These are phyloP conservation scores for Ptychoptera contaminata DNA, from an alignment of 2,888 invertebrate species.

Conservation along the genomic window DNA sequence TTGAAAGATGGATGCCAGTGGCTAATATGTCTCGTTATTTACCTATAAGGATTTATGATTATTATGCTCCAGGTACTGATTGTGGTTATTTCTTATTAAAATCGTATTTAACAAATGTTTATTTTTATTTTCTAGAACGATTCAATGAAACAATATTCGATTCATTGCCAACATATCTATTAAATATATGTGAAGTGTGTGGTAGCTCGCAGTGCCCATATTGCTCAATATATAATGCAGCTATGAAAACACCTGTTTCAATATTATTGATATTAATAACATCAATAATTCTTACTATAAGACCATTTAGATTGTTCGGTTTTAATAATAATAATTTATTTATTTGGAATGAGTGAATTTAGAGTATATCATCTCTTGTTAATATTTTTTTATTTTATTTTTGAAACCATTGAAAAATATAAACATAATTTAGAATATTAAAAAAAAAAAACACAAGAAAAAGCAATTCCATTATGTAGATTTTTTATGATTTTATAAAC, in stretches of 20 bases:
- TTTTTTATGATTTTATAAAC: too few relatives aligned
- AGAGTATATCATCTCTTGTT: too few relatives aligned
- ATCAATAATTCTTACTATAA: conserved; percentile 8
- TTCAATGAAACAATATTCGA: conserved; percentile 87
- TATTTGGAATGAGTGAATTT: too few relatives aligned
- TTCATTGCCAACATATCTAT: conserved; percentile 65
- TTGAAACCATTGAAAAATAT: too few relatives aligned
- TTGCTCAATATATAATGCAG: conserved; percentile 70
- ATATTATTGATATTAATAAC: conserved; percentile 10
- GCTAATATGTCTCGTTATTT: conserved; percentile 92
- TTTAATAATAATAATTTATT: neutral
- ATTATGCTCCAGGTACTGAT: conserved; percentile 77
- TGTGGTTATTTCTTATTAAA: conserved; percentile 2
- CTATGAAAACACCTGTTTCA: conserved; percentile 19
- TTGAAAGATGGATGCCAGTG: conserved; percentile 90
- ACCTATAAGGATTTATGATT: conserved; percentile 82
- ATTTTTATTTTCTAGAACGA: conserved; percentile 46
- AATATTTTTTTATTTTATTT: too few relatives aligned
- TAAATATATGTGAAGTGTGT: conserved; percentile 88
- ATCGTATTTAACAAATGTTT: conserved; percentile 1
- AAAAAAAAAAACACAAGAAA: too few relatives aligned
- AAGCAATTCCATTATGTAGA: too few relatives aligned
- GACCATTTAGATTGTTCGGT: conserved; percentile 8
- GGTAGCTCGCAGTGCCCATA: conserved; percentile 90
- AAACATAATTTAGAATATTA: too few relatives aligned